phyloP scores from a whole-genome alignment of 1,140 invertebrate genomes.

The Saccostrea echinata region DNA sequence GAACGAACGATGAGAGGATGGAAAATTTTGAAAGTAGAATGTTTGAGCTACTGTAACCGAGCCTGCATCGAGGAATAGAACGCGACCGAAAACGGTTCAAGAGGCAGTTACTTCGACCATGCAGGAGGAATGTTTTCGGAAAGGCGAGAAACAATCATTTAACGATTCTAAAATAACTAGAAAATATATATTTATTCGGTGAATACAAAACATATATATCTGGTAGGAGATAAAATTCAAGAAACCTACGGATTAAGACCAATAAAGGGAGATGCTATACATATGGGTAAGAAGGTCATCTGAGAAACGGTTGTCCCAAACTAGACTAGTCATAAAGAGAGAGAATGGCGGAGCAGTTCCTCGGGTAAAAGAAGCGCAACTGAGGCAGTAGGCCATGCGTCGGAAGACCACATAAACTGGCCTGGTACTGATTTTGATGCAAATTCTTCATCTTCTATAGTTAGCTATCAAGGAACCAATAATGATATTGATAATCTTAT shows the following conservation, averaged over 20 bases:
- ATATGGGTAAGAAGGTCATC: not conserved
- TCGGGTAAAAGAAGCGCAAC: not conserved
- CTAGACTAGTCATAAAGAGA: not conserved
- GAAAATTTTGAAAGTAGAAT: conserved; percentile 37
- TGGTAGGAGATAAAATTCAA: not conserved
- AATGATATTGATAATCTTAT: not conserved
- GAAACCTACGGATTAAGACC: not conserved
- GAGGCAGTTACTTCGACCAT: conserved; percentile 52
- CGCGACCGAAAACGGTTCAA: conserved; percentile 46
- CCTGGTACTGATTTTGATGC: not conserved
- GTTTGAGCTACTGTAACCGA: conserved; percentile 40
- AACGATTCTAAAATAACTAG: not conserved
- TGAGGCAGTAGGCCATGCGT: conserved; percentile 23
- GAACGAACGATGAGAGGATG: conserved; percentile 42
- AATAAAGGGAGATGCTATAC: not conserved
- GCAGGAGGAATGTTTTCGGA: conserved; percentile 52
- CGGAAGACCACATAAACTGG: not conserved
- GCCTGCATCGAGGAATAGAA: conserved; percentile 44
- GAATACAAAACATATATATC: not conserved
- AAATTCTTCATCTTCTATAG: not conserved
- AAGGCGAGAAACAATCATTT: not conserved
- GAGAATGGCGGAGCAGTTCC: not conserved
- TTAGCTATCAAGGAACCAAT: not conserved
- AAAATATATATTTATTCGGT: not conserved
- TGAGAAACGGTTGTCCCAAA: not conserved